Percentiles rank a stretch among this genome's conserved stretches.
phyloP scores from a whole-genome alignment of 2,888 invertebrate species.

The Cenopis cana region DNA sequence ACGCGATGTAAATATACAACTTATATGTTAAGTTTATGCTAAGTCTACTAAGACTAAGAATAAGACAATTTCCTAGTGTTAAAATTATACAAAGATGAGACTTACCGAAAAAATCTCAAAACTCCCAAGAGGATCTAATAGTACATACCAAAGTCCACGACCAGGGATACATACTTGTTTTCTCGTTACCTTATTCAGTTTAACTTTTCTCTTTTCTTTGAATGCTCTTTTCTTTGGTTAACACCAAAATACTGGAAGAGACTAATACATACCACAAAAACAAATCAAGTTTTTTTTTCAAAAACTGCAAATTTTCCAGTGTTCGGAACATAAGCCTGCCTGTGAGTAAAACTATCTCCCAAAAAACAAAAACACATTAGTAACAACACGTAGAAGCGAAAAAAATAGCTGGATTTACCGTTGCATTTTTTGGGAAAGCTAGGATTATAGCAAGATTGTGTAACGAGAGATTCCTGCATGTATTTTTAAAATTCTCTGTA shows the following conservation, averaged over 20 bases:
- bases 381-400: background rate
- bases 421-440: slow-evolving; percentile 2
- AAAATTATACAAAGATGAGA: no score
- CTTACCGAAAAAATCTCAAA: no score
- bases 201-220: no score
- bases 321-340: slow-evolving; percentile 9
- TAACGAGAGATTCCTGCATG: background rate
- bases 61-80: no score
- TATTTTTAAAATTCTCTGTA: background rate
- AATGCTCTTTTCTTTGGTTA: background rate
- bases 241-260: background rate
- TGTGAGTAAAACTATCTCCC: background rate
- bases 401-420: slow-evolving; percentile 13
- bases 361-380: background rate
- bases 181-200: no score
- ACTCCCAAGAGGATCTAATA: no score
- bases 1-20: no score
- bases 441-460: slow-evolving; percentile 2
- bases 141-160: no score
- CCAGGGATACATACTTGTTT: no score
- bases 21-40: no score
- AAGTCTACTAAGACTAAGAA: no score
- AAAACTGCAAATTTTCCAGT: slow-evolving; percentile 12
- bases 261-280: background rate
- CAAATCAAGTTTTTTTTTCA: background rate